phyloP scores from a whole-genome alignment of 2,113 vertebrate genomes.

The Hymenochirus boettgeri region DNA sequence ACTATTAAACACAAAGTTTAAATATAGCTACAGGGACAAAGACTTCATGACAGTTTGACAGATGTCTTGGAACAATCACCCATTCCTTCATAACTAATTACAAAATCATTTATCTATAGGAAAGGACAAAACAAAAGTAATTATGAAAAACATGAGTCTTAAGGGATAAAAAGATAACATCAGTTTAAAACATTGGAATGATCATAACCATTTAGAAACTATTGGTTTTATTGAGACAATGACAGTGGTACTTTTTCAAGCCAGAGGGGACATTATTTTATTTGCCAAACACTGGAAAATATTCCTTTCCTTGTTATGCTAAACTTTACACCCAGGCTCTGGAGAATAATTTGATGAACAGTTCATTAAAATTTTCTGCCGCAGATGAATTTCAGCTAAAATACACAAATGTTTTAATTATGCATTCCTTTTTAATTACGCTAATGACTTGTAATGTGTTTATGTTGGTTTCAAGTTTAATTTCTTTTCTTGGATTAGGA shows the following conservation, averaged over 20 bases:
- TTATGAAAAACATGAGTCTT: constrained; percentile 79
- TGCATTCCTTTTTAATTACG: constrained; percentile 80
- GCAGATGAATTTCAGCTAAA: constrained; percentile 74
- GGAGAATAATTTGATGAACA: constrained; percentile 73
- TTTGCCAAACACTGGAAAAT: constrained; percentile 57
- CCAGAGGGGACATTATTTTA: constrained; percentile 60
- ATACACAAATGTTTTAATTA: constrained; percentile 82
- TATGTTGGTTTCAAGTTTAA: constrained; percentile 79
- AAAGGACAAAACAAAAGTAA: constrained; percentile 79
- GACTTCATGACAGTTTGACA: constrained; percentile 77
- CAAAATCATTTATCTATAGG: constrained; percentile 80
- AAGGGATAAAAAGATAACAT: constrained; percentile 77
- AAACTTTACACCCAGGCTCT: constrained; percentile 70
- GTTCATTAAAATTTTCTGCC: constrained; percentile 73
- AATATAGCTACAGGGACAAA: constrained; percentile 77
- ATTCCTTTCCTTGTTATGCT: constrained; percentile 71
- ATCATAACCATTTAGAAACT: constrained; percentile 78
- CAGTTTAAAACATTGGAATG: constrained; percentile 70
- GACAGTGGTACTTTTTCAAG: constrained; percentile 62
- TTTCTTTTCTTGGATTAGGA: constrained; percentile 76
- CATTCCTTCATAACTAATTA: constrained; percentile 77
- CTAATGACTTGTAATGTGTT: constrained; percentile 78
- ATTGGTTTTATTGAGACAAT: constrained; percentile 72
- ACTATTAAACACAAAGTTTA: constrained; percentile 80
- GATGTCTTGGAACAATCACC: constrained; percentile 73